These are phyloP conservation scores for Pygoscelis antarcticus DNA, from an alignment of 2,113 vertebrate species.

Conservation along the genomic window DNA sequence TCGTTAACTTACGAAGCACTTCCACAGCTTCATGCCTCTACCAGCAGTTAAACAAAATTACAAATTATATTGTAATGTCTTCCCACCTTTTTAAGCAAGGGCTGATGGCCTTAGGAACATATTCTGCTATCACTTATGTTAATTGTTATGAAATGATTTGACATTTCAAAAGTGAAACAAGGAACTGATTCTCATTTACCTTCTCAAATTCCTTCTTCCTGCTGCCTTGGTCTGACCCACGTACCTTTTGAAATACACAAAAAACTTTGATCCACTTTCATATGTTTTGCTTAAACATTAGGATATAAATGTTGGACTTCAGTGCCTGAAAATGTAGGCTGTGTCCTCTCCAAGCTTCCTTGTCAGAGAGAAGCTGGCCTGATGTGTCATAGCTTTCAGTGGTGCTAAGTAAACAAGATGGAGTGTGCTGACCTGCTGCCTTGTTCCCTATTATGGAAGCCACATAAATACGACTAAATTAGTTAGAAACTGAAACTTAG, in stretches of 20 bases:
- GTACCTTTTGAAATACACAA: neutral
- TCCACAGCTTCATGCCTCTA: neutral
- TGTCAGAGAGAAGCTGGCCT: neutral
- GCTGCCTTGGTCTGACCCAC: neutral
- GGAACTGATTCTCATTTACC: neutral
- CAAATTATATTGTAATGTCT: neutral
- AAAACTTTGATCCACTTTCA: neutral
- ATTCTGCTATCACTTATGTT: neutral
- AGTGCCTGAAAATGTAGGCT: neutral
- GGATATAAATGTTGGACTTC: neutral
- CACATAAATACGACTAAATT: neutral
- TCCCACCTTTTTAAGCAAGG: neutral
- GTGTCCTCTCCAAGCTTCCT: neutral
- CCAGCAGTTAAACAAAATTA: neutral
- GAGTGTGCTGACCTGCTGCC: neutral
- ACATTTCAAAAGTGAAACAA: neutral
- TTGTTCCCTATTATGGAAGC: neutral
- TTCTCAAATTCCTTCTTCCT: neutral
- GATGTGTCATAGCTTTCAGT: neutral
- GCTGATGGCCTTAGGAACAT: neutral
- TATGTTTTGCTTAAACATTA: neutral
- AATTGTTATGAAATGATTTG: neutral
- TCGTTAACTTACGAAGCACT: neutral
- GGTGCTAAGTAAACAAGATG: neutral
- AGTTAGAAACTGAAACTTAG: neutral